Evolutionary conservation across 2,888 invertebrate genomes (phyloP).

Genomic region (Drosophila peninsularis): DNA sequence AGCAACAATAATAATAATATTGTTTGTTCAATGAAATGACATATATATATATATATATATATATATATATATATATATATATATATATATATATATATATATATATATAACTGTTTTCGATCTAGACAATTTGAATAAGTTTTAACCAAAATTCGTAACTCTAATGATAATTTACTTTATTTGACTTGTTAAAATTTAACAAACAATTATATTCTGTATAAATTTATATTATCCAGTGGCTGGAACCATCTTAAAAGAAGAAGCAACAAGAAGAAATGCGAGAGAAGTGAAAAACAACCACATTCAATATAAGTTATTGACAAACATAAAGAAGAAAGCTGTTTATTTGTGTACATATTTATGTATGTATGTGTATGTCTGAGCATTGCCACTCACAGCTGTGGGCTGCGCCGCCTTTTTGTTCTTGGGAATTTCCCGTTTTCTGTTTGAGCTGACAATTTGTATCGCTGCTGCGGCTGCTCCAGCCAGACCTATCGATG

Average conservation of each 20-base stretch:
- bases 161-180: neutral
- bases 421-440: neutral
- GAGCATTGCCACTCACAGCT: neutral
- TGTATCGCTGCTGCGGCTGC: neutral
- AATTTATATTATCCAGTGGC: conserved; percentile 22
- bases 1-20: no score
- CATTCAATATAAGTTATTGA: conserved; percentile 32
- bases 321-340: neutral
- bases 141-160: neutral
- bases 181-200: conserved; percentile 23
- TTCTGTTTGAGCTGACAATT: neutral
- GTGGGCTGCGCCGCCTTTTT: neutral
- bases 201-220: conserved; percentile 3
- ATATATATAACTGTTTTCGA: no score
- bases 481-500: neutral
- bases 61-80: conserved; percentile 2
- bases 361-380: neutral
- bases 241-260: conserved; percentile 8
- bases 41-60: neutral
- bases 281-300: neutral
- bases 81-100: conserved; percentile 1
- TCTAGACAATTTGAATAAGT: conserved; percentile 3
- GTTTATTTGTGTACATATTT: conserved; percentile 4
- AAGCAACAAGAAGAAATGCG: neutral
- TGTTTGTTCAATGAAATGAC: no score